Conservation (phyloP, 2,888 invertebrate species). For the Apamea sordens region DNA sequence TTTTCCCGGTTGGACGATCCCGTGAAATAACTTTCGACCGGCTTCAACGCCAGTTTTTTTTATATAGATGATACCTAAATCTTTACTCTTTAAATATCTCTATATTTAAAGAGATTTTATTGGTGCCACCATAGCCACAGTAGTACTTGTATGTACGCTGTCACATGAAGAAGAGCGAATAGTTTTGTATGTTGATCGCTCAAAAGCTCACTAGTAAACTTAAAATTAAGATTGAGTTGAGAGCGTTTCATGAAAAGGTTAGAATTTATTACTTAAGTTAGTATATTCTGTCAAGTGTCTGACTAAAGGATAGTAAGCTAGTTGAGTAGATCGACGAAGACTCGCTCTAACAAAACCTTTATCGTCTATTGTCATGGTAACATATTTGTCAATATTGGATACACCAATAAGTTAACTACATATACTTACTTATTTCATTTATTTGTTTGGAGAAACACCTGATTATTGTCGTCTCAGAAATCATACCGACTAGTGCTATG, state of each 20-base stretch:
- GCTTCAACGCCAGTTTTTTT: neutral
- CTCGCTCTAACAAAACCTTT: too few relatives aligned
- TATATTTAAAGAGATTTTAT: too few relatives aligned
- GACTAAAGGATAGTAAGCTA: neutral
- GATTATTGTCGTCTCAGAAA: too few relatives aligned
- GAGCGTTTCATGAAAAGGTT: slow-evolving; percentile 35
- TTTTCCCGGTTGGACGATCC: neutral
- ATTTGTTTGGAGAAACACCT: too few relatives aligned
- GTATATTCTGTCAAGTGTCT: neutral
- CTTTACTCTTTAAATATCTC: neutral
- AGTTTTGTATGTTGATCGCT: slow-evolving; percentile 15
- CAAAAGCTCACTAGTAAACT: slow-evolving; percentile 21
- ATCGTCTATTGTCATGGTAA: too few relatives aligned
- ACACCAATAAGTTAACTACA: too few relatives aligned
- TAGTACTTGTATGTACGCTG: too few relatives aligned
- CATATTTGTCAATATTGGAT: too few relatives aligned
- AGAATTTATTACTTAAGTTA: slow-evolving; percentile 36
- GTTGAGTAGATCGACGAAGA: neutral
- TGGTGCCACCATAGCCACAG: too few relatives aligned
- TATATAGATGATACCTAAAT: neutral
- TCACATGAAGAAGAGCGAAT: neutral
- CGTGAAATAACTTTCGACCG: neutral
- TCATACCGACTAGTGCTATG: too few relatives aligned
- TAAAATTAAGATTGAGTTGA: slow-evolving; percentile 44
- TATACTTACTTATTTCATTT: too few relatives aligned